Evolutionary conservation across 2,888 invertebrate species (phyloP), one percentile per base, ranked within the genome.

Genomic region (Lasioglossum oenotherae): DNA sequence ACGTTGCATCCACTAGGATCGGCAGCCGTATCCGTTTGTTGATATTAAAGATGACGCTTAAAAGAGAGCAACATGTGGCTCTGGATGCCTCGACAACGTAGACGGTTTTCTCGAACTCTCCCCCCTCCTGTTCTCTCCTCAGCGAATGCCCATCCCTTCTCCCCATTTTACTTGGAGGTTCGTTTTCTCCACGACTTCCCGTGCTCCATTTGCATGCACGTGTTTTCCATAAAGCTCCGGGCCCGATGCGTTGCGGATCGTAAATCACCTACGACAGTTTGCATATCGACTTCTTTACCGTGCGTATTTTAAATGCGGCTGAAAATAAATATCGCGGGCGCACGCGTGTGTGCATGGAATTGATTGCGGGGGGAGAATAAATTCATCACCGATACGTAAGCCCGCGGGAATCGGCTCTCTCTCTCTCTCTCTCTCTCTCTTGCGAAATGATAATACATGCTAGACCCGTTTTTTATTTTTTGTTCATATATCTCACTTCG

Each of bases 41-140:
- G 88, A 91, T 90, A 90, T 92, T 89, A 91, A 92, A 86, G 82
- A 90, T 81, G 81, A 80, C 86, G 84, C 76, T 89, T 88, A 88
- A 88, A 89, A 91, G 88, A 92, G 89, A 87, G 92, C 92, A 92
- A 92, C 92, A 92, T 87, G 92, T 92, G 91, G 91, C 84, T 57
- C 57, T 74, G 87, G 71, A 67, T 81, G 85, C 88, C 83, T 53
- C 49, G 75, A 79, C 78, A 85, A 82, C 82, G 76, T 81, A 80
- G 74, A 78, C 77, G 73, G 44, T 87, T 86, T 84, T 85, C 81
- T 79, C 72, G 14, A 57, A 57, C 44, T 81, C 57, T 57, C 53
- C 27, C 69, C 44, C 38, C 31, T n/a, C 49, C 41, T 72, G 41
- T 12, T 16, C 72, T 14, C 27, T 23, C 27, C 44, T n/a, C 72